Percentiles rank a stretch among this genome's conserved stretches.
These are phyloP conservation scores for Rhagonycha fulva DNA, from an alignment of 2,888 invertebrate genomes.

Conservation along the genomic window DNA sequence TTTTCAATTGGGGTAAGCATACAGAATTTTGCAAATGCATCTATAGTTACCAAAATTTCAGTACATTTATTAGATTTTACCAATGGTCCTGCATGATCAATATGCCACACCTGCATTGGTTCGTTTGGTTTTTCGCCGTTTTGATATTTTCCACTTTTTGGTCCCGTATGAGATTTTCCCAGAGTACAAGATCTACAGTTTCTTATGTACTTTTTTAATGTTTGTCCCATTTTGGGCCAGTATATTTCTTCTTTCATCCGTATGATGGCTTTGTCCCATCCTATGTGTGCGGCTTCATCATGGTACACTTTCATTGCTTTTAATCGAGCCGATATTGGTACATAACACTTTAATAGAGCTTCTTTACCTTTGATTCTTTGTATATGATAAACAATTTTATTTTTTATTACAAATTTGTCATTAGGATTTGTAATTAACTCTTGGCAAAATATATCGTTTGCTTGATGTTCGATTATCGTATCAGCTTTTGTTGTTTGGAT, in stretches of 20 bases:
- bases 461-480: no score
- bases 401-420: no score
- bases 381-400: no score
- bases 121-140: conserved; percentile 28
- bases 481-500: no score
- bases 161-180: conserved; percentile 35
- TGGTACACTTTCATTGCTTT: conserved; percentile 17
- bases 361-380: background rate
- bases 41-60: conserved; percentile 27
- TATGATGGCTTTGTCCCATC: conserved; percentile 15
- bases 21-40: conserved; percentile 33
- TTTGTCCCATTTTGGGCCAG: conserved; percentile 4
- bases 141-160: conserved; percentile 25
- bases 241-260: background rate
- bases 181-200: conserved; percentile 22
- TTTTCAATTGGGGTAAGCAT: conserved; percentile 24
- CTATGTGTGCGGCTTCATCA: conserved; percentile 22
- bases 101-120: conserved; percentile 33
- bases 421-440: no score
- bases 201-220: conserved; percentile 16
- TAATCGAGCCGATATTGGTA: conserved; percentile 20
- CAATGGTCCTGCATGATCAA: conserved; percentile 35
- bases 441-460: no score
- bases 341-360: conserved; percentile 10
- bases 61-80: conserved; percentile 27